These are phyloP conservation scores for Stegodyphus mimosarum DNA, from an alignment of 1,140 invertebrate species.

Conservation along the genomic window DNA sequence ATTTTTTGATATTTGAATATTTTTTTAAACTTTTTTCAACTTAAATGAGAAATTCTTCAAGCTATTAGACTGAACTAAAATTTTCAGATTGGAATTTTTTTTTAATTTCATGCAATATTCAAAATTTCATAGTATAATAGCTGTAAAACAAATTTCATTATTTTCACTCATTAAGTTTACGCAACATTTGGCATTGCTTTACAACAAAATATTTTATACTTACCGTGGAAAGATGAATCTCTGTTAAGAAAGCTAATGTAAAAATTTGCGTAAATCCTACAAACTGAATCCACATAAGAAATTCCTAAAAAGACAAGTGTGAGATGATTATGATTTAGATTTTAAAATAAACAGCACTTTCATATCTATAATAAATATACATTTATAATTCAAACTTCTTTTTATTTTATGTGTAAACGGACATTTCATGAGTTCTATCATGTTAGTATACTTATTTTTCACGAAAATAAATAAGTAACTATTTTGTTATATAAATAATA, in stretches of 20 bases:
- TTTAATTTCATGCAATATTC: too few relatives aligned
- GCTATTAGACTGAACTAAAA: too few relatives aligned
- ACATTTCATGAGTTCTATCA: not conserved
- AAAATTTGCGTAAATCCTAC: constrained; percentile 62
- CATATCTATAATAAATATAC: not conserved
- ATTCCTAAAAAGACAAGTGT: constrained; percentile 55
- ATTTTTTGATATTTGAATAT: too few relatives aligned
- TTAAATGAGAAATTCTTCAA: too few relatives aligned
- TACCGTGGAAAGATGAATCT: constrained; percentile 62
- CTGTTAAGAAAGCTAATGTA: constrained; percentile 62
- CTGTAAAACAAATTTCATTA: too few relatives aligned
- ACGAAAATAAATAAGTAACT: not conserved
- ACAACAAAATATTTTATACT: constrained; percentile 20
- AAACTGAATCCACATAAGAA: constrained; percentile 62
- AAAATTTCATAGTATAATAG: too few relatives aligned
- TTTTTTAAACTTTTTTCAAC: too few relatives aligned
- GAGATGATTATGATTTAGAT: not conserved
- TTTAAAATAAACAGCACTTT: not conserved
- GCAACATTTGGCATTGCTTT: too few relatives aligned
- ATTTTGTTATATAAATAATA: not conserved
- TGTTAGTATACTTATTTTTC: not conserved
- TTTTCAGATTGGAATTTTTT: too few relatives aligned
- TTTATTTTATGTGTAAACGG: not conserved
- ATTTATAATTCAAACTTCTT: not conserved
- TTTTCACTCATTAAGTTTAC: too few relatives aligned